phyloP scores from a whole-genome alignment of 53 echinoderm and acorn worm genomes.

The Glandiceps talaboti region DNA sequence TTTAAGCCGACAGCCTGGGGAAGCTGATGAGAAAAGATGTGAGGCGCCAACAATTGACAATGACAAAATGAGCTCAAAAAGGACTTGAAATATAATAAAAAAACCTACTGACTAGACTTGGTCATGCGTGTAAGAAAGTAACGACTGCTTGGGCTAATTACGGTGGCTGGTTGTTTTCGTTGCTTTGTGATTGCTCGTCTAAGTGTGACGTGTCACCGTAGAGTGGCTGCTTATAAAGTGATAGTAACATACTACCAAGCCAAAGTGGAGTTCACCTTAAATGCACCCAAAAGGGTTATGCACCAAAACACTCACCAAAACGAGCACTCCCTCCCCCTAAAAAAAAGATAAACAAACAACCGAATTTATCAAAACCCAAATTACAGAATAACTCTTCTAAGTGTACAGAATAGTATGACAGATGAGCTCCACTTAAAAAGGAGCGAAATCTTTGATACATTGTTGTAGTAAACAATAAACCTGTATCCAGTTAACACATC shows the following conservation, averaged over 20 bases:
- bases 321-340: too few relatives aligned
- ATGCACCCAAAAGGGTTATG: not conserved
- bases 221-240: not conserved
- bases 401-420: too few relatives aligned
- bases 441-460: too few relatives aligned
- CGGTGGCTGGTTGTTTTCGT: not conserved
- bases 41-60: slow-evolving; percentile 1
- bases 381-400: too few relatives aligned
- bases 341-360: too few relatives aligned
- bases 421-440: too few relatives aligned
- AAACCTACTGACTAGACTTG: not conserved
- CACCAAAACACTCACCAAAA: too few relatives aligned
- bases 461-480: too few relatives aligned
- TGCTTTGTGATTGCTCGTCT: not conserved
- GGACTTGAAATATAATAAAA: not conserved
- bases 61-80: not conserved
- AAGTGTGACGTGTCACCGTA: not conserved
- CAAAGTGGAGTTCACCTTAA: not conserved
- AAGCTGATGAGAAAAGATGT: not conserved
- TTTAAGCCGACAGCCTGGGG: not conserved
- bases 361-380: too few relatives aligned
- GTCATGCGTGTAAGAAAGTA: not conserved
- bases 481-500: too few relatives aligned
- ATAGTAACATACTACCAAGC: not conserved
- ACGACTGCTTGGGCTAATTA: not conserved